Evolutionary conservation across 2,888 invertebrate genomes (phyloP).

Genomic region (Lymantria dispar): DNA sequence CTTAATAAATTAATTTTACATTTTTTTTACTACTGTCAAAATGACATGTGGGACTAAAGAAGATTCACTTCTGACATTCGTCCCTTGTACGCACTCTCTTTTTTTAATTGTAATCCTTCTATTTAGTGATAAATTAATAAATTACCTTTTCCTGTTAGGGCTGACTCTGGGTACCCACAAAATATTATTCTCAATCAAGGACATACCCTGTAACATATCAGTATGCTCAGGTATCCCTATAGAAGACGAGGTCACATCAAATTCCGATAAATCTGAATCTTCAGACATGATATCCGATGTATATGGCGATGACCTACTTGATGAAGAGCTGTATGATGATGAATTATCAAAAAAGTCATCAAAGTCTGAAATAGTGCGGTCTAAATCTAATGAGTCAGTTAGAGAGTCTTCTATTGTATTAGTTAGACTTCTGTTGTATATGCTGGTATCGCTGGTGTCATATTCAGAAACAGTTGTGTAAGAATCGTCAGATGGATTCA

Average conservation of each 20-base stretch:
- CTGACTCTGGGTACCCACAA: constrained; percentile 1
- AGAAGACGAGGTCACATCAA: constrained; percentile 45
- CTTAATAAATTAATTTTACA: too few species aligned
- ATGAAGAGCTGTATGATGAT: background rate
- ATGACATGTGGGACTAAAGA: too few species aligned
- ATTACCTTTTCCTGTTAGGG: constrained; percentile 19
- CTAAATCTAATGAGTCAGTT: background rate
- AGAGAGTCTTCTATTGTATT: background rate
- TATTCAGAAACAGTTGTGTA: constrained; percentile 57
- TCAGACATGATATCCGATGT: background rate
- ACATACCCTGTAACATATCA: background rate
- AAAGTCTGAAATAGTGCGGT: background rate
- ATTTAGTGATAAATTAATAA: background rate
- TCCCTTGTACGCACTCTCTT: too few species aligned
- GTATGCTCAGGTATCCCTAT: constrained; percentile 30
- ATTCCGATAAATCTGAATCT: constrained; percentile 23
- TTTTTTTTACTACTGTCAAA: too few species aligned
- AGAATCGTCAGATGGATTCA: constrained; percentile 30
- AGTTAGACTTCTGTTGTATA: constrained; percentile 12
- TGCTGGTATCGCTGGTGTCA: constrained; percentile 62
- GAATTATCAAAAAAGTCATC: background rate
- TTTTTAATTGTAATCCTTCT: too few species aligned
- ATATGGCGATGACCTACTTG: background rate
- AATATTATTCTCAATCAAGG: constrained; percentile 6
- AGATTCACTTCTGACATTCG: too few species aligned